Base-by-base conservation (phyloP, 2,113 vertebrate species). In the Amphiprion percula region DNA sequence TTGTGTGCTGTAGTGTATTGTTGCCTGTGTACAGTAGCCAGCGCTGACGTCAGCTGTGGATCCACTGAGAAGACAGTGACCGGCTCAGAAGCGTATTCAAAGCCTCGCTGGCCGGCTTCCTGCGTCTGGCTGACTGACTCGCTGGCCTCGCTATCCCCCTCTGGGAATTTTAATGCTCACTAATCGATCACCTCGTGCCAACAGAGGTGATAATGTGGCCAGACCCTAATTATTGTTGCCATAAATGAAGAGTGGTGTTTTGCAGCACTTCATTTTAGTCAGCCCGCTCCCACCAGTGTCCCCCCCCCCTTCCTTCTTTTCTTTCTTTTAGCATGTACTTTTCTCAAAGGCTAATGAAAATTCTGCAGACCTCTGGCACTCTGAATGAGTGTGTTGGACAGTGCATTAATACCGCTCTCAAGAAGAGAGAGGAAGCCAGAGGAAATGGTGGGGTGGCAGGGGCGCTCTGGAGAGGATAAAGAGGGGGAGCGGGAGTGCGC, bases 401-500 rank as follows among this genome's bases (percentile, higher is more conserved):
- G 87, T 88, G 76, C 87, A 91, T 93, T 93, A 93, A 90, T 90
- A 83, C 85, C 68, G 80, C 82, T 81, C 82, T 91, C 90, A 89
- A 80, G 68, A 89, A 82, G 65, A 66, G 67, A 68, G 67, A 58
- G 79, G 74, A 68, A 68, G 86, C 70, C 63, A 77, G 87, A 79
- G 78, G 88, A 82, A 71, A 73, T 60, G 55, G 64, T 49, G 39
- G 49, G 65, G 68, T 30, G 10, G 61, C 9, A 53, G 17, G 69
- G 59, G 39, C 6, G 59, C 71, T 68, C 72, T 30, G 24, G 24
- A 5, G 82, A 65, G 77, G 72, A 79, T 82, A 79, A 78, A 53
- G 68, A 39, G 55, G 60, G 79, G 46, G 62, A 46, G 73, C 4
- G 37, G 72, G 77, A 52, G 80, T 75, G 83, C 56, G 41, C 9